Base-by-base conservation (phyloP, 1,140 invertebrate genomes). In the Papilio glaucus region DNA sequence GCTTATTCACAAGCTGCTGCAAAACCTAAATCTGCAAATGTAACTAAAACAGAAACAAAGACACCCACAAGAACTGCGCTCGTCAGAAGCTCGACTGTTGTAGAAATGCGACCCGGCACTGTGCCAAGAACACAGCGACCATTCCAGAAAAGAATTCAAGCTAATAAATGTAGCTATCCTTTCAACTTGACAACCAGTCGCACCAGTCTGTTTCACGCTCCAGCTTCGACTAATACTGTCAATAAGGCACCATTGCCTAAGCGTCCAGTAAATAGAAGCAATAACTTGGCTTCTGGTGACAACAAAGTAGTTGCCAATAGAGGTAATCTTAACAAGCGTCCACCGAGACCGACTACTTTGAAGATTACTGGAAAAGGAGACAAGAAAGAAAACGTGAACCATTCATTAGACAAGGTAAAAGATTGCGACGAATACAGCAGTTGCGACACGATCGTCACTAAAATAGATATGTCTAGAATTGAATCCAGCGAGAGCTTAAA, bases 41-140 rank as follows among this genome's bases (percentile, higher is more conserved):
- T 82, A 67, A 69, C 75, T 26, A 88, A 89, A 84, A 62, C 79
- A 7, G 88, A 90, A 85, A 69, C 82, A 1, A 85, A 87, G 80
- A 83, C 88, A 49, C 83, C 84, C 37, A 84, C 85, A 63, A 78
- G 79, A 74, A 79, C 68, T 29, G 71, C 80, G 10, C 73, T 95
- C 70, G 75, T 90, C 18, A 86, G 94, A 82, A 95, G 94, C 79
- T 94, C 94, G 79, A 95, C 94, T 57, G 93, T 94, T n/a, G 92
- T 94, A 5, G 94, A 94, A 87, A 94, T 95, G 42, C 78, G 86
- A 26, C 80, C 88, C 0, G 81, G 62, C 41, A 67, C 82, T 13
- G 75, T 71, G 18, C 72, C 82, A n/a, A 89, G 85, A 79, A 72
- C 81, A 39, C 79, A 79, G 71, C 79, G 79, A 71, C 74, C 76